Base-by-base conservation (phyloP, 2,113 vertebrate species). In the Dolichotis patagonum region DNA sequence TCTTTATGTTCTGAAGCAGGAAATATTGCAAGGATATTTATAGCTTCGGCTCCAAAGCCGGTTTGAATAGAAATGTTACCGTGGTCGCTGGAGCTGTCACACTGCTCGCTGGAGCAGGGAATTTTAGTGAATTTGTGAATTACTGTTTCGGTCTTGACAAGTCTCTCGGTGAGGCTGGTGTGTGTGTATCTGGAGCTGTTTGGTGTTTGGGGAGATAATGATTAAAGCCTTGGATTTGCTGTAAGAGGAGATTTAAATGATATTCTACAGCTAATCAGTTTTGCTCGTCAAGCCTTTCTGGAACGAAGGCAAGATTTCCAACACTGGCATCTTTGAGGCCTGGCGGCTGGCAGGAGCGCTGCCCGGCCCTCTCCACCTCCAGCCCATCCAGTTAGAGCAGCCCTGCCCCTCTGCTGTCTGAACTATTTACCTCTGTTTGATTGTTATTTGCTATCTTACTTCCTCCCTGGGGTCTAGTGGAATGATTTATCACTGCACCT, bases 11-110 rank as follows among this genome's bases (percentile, higher is more conserved):
- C 98, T 98, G 98, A 98, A 98, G 98, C 98, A 98, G 98, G 98
- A 99, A 98, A 98, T 99, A 99, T 98, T 99, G 98, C 98, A 87
- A 97, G 97, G 98, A 98, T 99, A 99, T 99, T 99, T 99, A 99
- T 99, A 99, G 98, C 98, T 97, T 67, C 98, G 32, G 98, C 97
- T 98, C 98, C 98, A 98, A 98, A 99, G 98, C 98, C 98, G 97
- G 98, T 98, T 97, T 98, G 99, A 99, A 99, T 98, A 99, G 98
- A 99, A 99, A 99, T 98, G 98, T 99, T 99, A 98, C 98, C 80
- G 98, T 94, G 96, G 98, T 98, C 98, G 98, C 98, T 98, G 96
- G 98, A 98, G 98, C 98, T 99, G 99, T 98, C 98, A 99, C 93
- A 97, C 98, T 97, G 98, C 98, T 99, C 98, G 97, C 97, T 96